A percentile compares a stretch with the other conserved stretches of the same genome.
phyloP scores from a whole-genome alignment of 2,888 invertebrate species.

The Charanyca ferruginea region DNA sequence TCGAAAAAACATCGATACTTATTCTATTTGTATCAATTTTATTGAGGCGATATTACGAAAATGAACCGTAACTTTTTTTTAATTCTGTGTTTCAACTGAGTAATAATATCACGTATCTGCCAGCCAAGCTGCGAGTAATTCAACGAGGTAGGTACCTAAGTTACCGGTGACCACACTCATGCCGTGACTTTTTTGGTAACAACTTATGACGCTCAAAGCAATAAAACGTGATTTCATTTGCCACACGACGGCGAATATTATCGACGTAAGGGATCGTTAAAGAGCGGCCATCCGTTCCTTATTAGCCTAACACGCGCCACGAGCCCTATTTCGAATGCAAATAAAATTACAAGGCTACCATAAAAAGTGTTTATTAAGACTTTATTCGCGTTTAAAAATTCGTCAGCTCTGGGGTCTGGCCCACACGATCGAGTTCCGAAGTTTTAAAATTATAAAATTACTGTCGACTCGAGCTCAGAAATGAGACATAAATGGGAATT shows the following conservation, averaged over 20 bases:
- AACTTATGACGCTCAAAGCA: conserved; percentile 75
- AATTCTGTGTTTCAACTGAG: conserved; percentile 37
- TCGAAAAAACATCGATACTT: conserved; percentile 49
- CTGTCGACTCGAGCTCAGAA: conserved; percentile 78
- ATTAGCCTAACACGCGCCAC: conserved; percentile 88
- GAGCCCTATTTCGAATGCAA: conserved; percentile 85
- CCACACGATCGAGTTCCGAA: conserved; percentile 80
- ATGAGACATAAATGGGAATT: conserved; percentile 87
- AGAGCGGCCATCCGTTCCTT: conserved; percentile 85
- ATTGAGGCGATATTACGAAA: conserved; percentile 53
- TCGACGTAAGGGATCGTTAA: conserved; percentile 81
- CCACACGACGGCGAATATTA: conserved; percentile 80
- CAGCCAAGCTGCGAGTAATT: conserved; percentile 48
- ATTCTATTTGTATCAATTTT: conserved; percentile 55
- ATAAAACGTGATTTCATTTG: conserved; percentile 83
- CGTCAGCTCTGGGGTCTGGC: conserved; percentile 83
- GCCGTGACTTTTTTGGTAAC: conserved; percentile 72
- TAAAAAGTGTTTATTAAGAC: conserved; percentile 89
- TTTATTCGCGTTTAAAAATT: conserved; percentile 88
- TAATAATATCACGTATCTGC: conserved; percentile 54
- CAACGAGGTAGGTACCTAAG: conserved; percentile 63
- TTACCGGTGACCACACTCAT: conserved; percentile 69
- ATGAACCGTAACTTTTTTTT: conserved; percentile 40
- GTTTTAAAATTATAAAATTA: conserved; percentile 89
- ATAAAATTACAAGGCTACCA: conserved; percentile 87